Evolutionary conservation across 1,140 invertebrate species (phyloP), one percentile per base, ranked within the genome.

Genomic region (Ceratina calcarata): DNA sequence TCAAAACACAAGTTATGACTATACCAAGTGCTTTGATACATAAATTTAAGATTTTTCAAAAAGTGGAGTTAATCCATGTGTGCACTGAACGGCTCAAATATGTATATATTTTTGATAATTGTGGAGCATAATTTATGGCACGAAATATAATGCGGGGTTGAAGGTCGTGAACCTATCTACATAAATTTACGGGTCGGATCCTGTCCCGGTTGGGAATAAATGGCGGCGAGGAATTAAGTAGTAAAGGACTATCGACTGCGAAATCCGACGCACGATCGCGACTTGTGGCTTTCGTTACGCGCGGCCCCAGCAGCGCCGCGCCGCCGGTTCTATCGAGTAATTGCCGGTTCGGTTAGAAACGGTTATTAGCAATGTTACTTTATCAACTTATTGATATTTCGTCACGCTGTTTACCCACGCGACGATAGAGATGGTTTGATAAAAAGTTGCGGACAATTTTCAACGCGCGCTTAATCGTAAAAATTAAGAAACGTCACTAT

Each of bases 181-280:
- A 68, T 57, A 64, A 82, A 84, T 82, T 84, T 74, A 73, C 74
- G 22, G 53, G 55, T 51, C 61, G 53, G 55, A 18, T 22, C 67
- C 20, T 71, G 55, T 18, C 57, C 49, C 15, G 37, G 3, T n/a
- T 8, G 8, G 24, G 49, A 22, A 24, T 80, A 67, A 62, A 77
- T 55, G 79, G 27, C 66, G 76, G 62, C 58, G 60, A 57, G 58
- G 37, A 82, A 78, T 83, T 69, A 83, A 83, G 65, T 62, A 67
- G 60, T 83, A 82, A 82, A 37, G 62, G 68, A 64, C 60, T 64
- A 77, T 71, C 66, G 57, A 20, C 49, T 24, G 24, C 53, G 69
- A 58, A 27, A 67, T 69, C 58, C 51, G 67, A 82, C 69, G 67
- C 57, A 53, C 67, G 22, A 69, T 69, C 57, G 57, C 66, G 66